Conservation (phyloP, 2,113 vertebrate genomes). For the Grantiella picta region DNA sequence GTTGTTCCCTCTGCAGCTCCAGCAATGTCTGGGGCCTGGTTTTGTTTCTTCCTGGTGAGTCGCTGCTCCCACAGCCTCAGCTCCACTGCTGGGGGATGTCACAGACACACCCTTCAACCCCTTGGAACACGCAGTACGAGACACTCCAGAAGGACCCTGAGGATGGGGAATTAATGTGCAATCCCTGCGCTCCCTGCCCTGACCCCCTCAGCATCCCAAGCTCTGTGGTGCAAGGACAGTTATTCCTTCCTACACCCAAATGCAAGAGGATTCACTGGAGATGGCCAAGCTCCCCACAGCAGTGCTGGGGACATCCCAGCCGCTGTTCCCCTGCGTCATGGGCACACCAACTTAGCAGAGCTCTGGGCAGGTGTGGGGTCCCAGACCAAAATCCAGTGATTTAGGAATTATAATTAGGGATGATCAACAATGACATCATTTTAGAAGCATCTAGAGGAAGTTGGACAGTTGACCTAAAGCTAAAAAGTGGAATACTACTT, state of each 20-base stretch:
- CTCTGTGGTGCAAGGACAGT: accelerated
- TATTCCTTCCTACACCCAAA: neutral
- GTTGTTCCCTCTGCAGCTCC: neutral
- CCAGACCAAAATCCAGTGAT: neutral
- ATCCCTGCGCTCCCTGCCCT: neutral
- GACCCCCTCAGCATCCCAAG: neutral
- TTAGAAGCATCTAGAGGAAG: neutral
- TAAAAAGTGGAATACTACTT: neutral
- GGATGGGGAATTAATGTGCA: neutral
- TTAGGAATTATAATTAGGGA: neutral
- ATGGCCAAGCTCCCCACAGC: neutral
- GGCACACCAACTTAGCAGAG: neutral
- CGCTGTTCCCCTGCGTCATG: accelerated
- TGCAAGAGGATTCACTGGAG: neutral
- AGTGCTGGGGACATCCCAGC: accelerated
- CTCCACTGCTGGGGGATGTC: neutral
- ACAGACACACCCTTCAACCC: neutral
- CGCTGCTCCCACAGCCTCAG: neutral
- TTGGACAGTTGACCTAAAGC: neutral
- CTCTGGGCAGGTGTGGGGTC: neutral
- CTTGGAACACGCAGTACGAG: neutral
- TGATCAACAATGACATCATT: neutral
- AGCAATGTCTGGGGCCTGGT: neutral
- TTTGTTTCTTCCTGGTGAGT: neutral
- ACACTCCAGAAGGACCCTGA: neutral